Evolutionary conservation across 2,113 vertebrate genomes (phyloP).

Genomic region (Panthera uncia): DNA sequence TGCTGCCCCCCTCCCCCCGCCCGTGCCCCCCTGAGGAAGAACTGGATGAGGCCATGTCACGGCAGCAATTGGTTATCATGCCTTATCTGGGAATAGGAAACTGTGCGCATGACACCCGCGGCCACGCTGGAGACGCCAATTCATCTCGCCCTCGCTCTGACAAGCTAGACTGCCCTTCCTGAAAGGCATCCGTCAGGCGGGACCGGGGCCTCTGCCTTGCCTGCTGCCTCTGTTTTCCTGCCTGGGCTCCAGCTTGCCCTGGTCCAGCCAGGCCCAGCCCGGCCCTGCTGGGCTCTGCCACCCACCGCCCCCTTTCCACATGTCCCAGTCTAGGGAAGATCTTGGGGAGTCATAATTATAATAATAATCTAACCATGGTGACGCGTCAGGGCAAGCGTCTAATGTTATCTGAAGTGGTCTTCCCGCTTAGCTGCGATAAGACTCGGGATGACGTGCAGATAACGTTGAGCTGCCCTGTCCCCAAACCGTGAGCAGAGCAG

Average conservation of each 20-base stretch:
- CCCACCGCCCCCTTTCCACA: slow-evolving; percentile 64
- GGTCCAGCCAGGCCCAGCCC: background rate
- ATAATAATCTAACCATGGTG: slow-evolving; percentile 80
- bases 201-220: slow-evolving; percentile 75
- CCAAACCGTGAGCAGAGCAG: slow-evolving; percentile 83
- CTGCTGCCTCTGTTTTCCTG: background rate
- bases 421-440: slow-evolving; percentile 89
- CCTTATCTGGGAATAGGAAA: slow-evolving; percentile 99
- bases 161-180: slow-evolving; percentile 99
- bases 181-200: slow-evolving; percentile 98
- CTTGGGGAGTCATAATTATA: slow-evolving; percentile 87
- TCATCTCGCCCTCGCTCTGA: slow-evolving; percentile 97
- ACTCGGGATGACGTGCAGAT: slow-evolving; percentile 93
- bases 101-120: slow-evolving; percentile 93
- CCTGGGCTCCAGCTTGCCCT: background rate
- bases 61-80: slow-evolving; percentile 94
- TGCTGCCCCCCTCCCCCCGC: background rate
- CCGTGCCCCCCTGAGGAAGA: slow-evolving; percentile 80
- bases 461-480: slow-evolving; percentile 90
- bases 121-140: slow-evolving; percentile 95
- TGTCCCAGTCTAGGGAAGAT: slow-evolving; percentile 90
- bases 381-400: slow-evolving; percentile 77
- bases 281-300: slow-evolving; percentile 58
- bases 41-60: slow-evolving; percentile 87
- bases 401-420: slow-evolving; percentile 85